phyloP scores from a whole-genome alignment of 2,797 vertebrate genomes.

The Falco rusticolus region DNA sequence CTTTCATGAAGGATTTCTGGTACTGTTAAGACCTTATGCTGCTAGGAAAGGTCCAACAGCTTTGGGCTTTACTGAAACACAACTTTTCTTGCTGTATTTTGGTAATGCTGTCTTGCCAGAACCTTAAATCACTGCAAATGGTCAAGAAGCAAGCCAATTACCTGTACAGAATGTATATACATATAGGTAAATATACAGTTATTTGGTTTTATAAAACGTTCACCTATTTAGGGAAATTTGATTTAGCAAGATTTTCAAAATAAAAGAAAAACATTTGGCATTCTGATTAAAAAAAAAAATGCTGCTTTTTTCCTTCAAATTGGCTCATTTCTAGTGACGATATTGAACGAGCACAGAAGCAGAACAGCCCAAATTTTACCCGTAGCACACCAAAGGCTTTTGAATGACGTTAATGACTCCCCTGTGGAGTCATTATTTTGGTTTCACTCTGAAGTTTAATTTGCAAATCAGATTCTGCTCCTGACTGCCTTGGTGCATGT shows the following conservation, averaged over 20 bases:
- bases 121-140: neutral
- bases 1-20: neutral
- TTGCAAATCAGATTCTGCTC: neutral
- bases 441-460: neutral
- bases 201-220: neutral
- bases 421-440: neutral
- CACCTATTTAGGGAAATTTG: neutral
- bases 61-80: neutral
- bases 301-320: neutral
- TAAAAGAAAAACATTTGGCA: neutral
- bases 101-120: neutral
- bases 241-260: neutral
- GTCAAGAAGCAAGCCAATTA: neutral
- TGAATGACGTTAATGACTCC: neutral
- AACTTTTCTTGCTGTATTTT: neutral
- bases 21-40: neutral
- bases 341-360: neutral
- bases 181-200: neutral
- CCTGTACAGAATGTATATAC: neutral
- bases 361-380: neutral
- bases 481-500: neutral
- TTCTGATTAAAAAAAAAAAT: neutral
- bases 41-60: neutral
- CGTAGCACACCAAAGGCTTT: neutral
- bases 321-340: rapidly evolving